phyloP scores from a whole-genome alignment of 2,888 invertebrate genomes.

The Ormyrus nitidulus region DNA sequence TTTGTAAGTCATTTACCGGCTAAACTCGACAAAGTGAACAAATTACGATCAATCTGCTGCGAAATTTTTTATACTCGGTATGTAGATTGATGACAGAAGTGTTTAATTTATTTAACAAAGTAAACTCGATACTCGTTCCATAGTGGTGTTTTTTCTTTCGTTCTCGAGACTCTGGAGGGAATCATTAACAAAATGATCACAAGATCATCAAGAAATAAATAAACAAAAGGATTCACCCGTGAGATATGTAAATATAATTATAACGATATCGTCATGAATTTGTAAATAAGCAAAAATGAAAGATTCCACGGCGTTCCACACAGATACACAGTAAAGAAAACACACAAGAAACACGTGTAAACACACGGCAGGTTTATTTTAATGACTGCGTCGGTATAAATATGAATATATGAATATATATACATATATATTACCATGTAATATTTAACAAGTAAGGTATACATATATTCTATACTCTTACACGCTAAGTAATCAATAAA shows the following conservation, averaged over 20 bases:
- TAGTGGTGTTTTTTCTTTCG: slow-evolving; percentile 23
- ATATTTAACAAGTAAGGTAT: slow-evolving; percentile 67
- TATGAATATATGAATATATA: slow-evolving; percentile 61
- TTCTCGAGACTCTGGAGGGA: slow-evolving; percentile 11
- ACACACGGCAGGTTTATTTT: slow-evolving; percentile 68
- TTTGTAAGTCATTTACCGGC: slow-evolving; percentile 35
- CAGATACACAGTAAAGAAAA: slow-evolving; percentile 57
- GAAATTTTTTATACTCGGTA: slow-evolving; percentile 51
- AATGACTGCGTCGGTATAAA: slow-evolving; percentile 65
- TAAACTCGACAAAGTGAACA: not conserved
- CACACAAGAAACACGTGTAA: slow-evolving; percentile 59
- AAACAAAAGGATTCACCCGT: slow-evolving; percentile 40
- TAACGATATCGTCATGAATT: slow-evolving; percentile 51
- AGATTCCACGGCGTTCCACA: slow-evolving; percentile 57
- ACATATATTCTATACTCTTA: slow-evolving; percentile 75
- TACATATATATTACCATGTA: slow-evolving; percentile 61
- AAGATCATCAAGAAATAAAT: slow-evolving; percentile 39
- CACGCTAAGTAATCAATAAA: slow-evolving; percentile 75
- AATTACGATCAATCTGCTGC: slow-evolving; percentile 38
- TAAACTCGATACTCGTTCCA: slow-evolving; percentile 39
- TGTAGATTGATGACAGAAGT: slow-evolving; percentile 34
- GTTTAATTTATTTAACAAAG: slow-evolving; percentile 37
- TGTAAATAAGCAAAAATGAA: slow-evolving; percentile 54
- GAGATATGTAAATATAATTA: slow-evolving; percentile 57
- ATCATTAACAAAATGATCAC: slow-evolving; percentile 26